Base-by-base conservation (phyloP, 2,888 invertebrate genomes). In the Tenodera sinensis region DNA sequence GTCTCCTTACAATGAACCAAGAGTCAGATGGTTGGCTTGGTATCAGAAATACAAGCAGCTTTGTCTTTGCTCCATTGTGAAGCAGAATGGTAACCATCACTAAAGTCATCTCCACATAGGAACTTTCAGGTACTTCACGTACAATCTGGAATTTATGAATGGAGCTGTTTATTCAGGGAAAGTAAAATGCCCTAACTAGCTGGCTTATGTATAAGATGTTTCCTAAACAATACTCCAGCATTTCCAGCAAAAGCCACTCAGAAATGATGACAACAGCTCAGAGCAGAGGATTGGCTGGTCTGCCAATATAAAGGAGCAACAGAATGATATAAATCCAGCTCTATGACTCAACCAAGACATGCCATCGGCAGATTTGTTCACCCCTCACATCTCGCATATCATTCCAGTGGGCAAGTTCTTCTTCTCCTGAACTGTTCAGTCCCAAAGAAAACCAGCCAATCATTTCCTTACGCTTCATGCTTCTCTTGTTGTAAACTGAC, bases 401-500 rank as follows among this genome's bases (percentile, higher is more conserved):
- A 93, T 96, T 96, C 98, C 98, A 99, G 93, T 99, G 98, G 30
- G 97, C 96, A 89, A 97, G 95, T 93, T 98, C 98, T 92, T 98
- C 98, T 88, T 98, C 96, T 30, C 98, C 98, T 89, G 98, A 98
- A 91, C 98, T 97, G 94, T 97, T 98, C 93, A 97, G 95, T 9
- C 99, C 99, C 89, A 99, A 94, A 90, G 98, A 97, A 94, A 99
- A 98, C 98, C 99, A 99, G 90, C 99, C 99, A 91, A 99, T 97
- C 97, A 98, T 98, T 93, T 99, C 98, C 92, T 98, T 98, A 91
- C 98, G 96, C 93, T 98, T 99, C 93, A 98, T 97, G 91, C 98
- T 97, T 91, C 98, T 96, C 93, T 98, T 97, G 92, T 96, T 96
- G 95, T 98, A 98, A 89, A 98, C 97, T 0, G 98, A 98, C 91